Base-by-base conservation (phyloP, 2,888 invertebrate genomes). In the Tenthredo livida region DNA sequence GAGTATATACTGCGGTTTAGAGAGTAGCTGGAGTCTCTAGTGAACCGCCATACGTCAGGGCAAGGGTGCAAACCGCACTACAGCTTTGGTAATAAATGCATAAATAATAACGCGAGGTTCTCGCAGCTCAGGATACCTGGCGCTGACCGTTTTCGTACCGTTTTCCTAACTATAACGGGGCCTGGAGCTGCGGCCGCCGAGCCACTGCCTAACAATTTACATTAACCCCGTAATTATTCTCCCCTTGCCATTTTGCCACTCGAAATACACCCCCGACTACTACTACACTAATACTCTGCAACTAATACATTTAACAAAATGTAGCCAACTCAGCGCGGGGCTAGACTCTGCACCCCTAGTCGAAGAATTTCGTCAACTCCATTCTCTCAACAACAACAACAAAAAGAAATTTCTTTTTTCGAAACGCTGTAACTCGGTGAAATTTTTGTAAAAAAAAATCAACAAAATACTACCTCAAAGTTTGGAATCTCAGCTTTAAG, bases 61-160 rank as follows among this genome's bases (percentile, higher is more conserved):
- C 17, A 33, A 50, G 61, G 80, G 80, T 80, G 80, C 9, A 67
- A 83, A 83, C 83, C 83, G 67, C 83, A 67, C 29, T 29, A 67
- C 83, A 83, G 83, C 47, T 70, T 83, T 70, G 72, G 65, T 65
- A 72, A 85, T 85, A 84, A 85, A 73, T 85, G 83, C 84, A 84
- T 85, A 85, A 85, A 84, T 85, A 84, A 85, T 85, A 84, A 84
- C 72, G 43, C 43, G 2, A 21, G 43, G 40, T 73, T 73, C 72
- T 43, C 72, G 5, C 72, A 21, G 43, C 43, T n/a, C 40, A n/a
- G 70, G n/a, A 75, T n/a, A 54, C 50, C 21, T 25, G 50, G 9
- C 29, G 54, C 50, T 77, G 77, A 77, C 50, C 54, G 47, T 77
- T 50, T 77, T 50, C 77, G 10, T 77, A 77, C 77, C 33, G 77